Base-by-base conservation (phyloP, 2,888 invertebrate species). In the Polymixis flavicincta region DNA sequence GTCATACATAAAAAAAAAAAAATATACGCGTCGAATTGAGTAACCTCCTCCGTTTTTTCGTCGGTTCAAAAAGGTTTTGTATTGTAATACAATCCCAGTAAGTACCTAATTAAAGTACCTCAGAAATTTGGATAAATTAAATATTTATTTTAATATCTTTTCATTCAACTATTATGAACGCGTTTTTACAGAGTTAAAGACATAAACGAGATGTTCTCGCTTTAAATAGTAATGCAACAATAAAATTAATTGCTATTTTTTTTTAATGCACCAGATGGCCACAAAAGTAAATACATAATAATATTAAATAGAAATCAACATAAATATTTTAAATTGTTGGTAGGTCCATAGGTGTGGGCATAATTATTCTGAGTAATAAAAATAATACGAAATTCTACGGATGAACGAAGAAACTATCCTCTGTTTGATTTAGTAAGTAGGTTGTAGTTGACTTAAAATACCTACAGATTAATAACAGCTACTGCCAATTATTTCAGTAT, bases 121-220 rank as follows among this genome's bases (percentile, higher is more conserved):
- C 6, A 50, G 3, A 22, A 37, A 50, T 22, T 25, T 25, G 2
- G 1, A 14, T 19, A 11, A 48, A 5, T 42, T 8, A 9, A 57
- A 74, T 32, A 17, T 0, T 45, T 61, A 25, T 17, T 42, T 32
- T 9, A 14, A 0, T 14, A 22, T 17, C 13, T 48, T 32, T 37
- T 7, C 17, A 78, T 14, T 37, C 37, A 32, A 17, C 2, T 28
- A 2, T 37, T 13, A 8, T 22, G n/a, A 55, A 55, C n/a, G 13
- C 57, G 14, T n/a, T 59, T 74, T 42, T 25, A 19, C 19, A 52
- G 66, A 82, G 37, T 42, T 82, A 78, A 78, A 78, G 78, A 78
- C 78, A 82, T 78, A 78, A 78, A 78, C 78, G 78, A 67, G 52
- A 0, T 45, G 17, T 19, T 14, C 2, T 8, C 1, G 4, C 19